phyloP scores from a whole-genome alignment of 2,797 vertebrate genomes.

The Hafferia zeledoni region DNA sequence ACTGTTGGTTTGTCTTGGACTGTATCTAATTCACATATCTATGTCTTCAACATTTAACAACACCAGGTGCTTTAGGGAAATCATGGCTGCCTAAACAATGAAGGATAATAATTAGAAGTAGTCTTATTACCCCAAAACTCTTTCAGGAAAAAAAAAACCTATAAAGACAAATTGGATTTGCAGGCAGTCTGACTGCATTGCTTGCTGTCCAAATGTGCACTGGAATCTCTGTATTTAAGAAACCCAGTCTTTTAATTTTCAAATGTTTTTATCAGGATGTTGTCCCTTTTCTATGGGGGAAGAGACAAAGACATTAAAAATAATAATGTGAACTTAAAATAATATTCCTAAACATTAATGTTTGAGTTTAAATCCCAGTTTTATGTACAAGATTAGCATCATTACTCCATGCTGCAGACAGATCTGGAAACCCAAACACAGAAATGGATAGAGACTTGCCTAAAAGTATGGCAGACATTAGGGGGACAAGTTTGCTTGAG shows the following conservation, averaged over 20 bases:
- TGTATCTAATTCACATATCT: background rate
- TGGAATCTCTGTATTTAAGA: background rate
- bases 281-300: background rate
- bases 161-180: background rate
- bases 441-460: background rate
- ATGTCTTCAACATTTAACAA: background rate
- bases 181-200: background rate
- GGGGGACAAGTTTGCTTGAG: background rate
- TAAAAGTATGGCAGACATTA: background rate
- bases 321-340: background rate
- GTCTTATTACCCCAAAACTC: background rate
- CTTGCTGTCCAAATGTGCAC: background rate
- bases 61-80: background rate
- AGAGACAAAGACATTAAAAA: background rate
- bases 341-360: background rate
- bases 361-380: background rate
- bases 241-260: background rate
- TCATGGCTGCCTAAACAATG: background rate
- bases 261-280: background rate
- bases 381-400: background rate
- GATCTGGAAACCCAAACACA: accelerated
- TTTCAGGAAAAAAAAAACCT: background rate
- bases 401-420: background rate
- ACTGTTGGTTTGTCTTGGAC: background rate
- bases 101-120: background rate